These are phyloP conservation scores for Hypomesus transpacificus DNA, from an alignment of 2,113 vertebrate species.

Conservation along the genomic window DNA sequence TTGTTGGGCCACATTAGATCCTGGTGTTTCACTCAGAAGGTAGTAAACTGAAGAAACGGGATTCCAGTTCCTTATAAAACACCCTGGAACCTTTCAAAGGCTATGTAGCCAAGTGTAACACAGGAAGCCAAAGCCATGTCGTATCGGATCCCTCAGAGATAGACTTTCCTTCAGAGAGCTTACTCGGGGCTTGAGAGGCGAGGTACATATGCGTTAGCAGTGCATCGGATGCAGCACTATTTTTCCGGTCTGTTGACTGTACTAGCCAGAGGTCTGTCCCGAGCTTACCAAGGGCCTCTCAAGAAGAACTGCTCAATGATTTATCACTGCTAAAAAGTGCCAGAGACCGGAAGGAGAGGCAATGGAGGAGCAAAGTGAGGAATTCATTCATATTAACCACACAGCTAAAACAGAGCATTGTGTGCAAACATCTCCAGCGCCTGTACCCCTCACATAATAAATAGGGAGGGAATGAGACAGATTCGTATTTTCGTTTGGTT, in stretches of 20 bases:
- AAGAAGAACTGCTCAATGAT: constrained; percentile 15
- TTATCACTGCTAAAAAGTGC: constrained; percentile 9
- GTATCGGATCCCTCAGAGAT: not conserved
- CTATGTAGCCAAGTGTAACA: not conserved
- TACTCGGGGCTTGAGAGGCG: constrained; percentile 1
- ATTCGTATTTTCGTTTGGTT: constrained; percentile 25
- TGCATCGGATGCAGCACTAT: not conserved
- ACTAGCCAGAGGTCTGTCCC: not conserved
- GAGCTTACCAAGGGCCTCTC: not conserved
- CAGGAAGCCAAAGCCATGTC: not conserved
- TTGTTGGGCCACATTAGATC: too few relatives aligned
- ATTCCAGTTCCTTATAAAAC: constrained; percentile 1
- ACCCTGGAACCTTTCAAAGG: not conserved
- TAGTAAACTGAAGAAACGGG: constrained; percentile 10
- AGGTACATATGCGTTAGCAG: not conserved
- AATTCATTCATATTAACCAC: constrained; percentile 26
- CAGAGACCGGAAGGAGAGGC: constrained; percentile 5
- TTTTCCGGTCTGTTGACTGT: constrained; percentile 10
- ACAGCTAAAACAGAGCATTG: not conserved
- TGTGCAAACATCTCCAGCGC: constrained; percentile 35
- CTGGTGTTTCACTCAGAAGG: not conserved
- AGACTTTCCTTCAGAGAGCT: not conserved
- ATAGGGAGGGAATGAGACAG: constrained; percentile 9
- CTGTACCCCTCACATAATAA: constrained; percentile 40
- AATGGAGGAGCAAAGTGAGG: constrained; percentile 14